phyloP scores from a whole-genome alignment of 2,888 invertebrate genomes.

The Cosmorhoe ocellata region DNA sequence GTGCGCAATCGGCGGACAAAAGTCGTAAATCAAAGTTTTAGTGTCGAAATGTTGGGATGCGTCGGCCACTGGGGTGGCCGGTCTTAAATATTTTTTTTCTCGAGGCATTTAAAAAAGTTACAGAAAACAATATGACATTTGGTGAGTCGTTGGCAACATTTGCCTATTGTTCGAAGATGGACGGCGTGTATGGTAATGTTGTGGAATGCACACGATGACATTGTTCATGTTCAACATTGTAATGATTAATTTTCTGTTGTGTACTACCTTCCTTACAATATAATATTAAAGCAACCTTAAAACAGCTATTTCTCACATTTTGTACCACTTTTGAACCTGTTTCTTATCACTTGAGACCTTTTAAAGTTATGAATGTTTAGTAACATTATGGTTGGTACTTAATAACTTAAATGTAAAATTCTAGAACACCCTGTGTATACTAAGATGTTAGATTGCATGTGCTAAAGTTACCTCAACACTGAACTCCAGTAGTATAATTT shows the following conservation, averaged over 20 bases:
- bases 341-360: no score
- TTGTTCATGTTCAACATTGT: constrained; percentile 42
- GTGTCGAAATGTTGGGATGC: constrained; percentile 81
- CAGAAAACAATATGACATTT: constrained; percentile 74
- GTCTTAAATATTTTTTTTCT: constrained; percentile 57
- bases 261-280: no score
- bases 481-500: constrained; percentile 27
- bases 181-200: constrained; percentile 45
- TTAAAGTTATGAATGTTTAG: no score
- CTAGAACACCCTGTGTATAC: no score
- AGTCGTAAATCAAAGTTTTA: constrained; percentile 82
- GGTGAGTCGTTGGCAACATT: constrained; percentile 58
- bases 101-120: constrained; percentile 54
- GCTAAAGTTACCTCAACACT: constrained; percentile 22
- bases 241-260: constrained; percentile 34
- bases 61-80: constrained; percentile 80
- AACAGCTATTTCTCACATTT: no score
- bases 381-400: no score
- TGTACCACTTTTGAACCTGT: no score
- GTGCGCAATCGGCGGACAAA: constrained; percentile 78
- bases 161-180: constrained; percentile 67
- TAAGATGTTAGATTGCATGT: background rate
- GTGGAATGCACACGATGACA: constrained; percentile 41
- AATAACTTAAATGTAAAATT: no score
- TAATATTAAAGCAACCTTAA: no score